Evolutionary conservation across 2,888 invertebrate species (phyloP).

Genomic region (Antheraea yamamai): DNA sequence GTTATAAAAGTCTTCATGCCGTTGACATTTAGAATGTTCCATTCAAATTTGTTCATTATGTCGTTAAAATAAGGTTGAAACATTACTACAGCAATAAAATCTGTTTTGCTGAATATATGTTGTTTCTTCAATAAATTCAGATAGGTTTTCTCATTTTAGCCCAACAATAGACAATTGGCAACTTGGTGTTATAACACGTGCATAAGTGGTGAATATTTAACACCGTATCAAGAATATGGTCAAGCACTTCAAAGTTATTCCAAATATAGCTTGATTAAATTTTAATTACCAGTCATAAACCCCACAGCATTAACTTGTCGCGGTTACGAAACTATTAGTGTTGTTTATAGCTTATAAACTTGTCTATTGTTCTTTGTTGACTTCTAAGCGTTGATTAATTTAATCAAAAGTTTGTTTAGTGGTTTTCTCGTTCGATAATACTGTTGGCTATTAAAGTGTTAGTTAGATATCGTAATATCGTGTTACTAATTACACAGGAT

Average conservation of each 20-base stretch:
- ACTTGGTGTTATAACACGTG: no score
- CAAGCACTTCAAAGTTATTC: not conserved
- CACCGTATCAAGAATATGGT: not conserved
- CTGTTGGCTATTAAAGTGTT: not conserved
- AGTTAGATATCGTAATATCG: not conserved
- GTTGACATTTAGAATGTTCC: no score
- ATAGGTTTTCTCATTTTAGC: not conserved
- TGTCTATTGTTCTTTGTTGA: slow-evolving; percentile 5
- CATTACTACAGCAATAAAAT: no score
- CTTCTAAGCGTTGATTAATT: slow-evolving; percentile 1
- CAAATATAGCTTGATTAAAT: not conserved
- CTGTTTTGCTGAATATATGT: no score
- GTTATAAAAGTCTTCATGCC: no score
- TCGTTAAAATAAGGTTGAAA: no score
- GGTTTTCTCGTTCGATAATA: not conserved
- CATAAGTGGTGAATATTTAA: not conserved
- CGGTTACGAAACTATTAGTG: slow-evolving; percentile 1
- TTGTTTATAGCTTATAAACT: slow-evolving; percentile 5
- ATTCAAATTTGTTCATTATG: no score
- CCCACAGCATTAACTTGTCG: not conserved
- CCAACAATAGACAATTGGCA: not conserved
- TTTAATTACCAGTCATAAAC: not conserved
- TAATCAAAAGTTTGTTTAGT: slow-evolving; percentile 1
- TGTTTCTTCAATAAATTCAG: not conserved
- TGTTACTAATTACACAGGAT: not conserved